These are phyloP conservation scores for Otolemur crassicaudatus DNA, from an alignment of 2,797 vertebrate genomes.

Conservation along the genomic window DNA sequence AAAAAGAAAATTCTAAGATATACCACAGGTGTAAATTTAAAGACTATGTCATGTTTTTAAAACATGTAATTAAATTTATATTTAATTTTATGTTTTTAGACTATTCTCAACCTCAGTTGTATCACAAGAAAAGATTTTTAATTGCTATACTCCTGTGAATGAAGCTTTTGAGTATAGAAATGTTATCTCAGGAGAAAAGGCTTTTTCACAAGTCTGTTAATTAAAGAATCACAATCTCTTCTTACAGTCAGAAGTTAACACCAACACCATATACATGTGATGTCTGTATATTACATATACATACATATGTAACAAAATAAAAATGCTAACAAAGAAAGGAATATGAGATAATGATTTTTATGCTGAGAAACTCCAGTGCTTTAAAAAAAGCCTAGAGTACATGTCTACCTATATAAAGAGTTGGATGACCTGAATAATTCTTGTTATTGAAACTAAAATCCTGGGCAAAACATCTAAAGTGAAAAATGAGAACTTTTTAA, in stretches of 20 bases:
- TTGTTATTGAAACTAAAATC: constrained; percentile 38
- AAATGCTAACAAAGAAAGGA: constrained; percentile 43
- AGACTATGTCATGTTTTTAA: neutral
- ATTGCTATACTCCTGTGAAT: constrained; percentile 23
- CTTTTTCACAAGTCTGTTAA: constrained; percentile 64
- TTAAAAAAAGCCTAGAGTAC: neutral
- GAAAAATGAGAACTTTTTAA: constrained; percentile 26
- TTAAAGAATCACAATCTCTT: constrained; percentile 35
- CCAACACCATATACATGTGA: neutral
- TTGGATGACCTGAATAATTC: neutral
- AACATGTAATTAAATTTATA: neutral
- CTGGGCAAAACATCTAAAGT: neutral
- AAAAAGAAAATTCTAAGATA: neutral
- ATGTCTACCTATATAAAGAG: neutral
- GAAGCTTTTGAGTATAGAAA: constrained; percentile 47
- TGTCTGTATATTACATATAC: neutral
- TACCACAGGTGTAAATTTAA: neutral
- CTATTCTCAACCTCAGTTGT: constrained; percentile 35
- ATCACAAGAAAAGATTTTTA: constrained; percentile 45
- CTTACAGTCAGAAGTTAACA: constrained; percentile 31
- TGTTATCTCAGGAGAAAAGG: constrained; percentile 50
- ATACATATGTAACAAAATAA: neutral
- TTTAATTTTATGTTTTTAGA: constrained; percentile 59
- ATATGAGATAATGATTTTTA: neutral
- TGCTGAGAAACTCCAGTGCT: constrained; percentile 1